These are phyloP conservation scores for Eidolon dupreanum DNA, from an alignment of 2,797 vertebrate genomes.

Conservation along the genomic window DNA sequence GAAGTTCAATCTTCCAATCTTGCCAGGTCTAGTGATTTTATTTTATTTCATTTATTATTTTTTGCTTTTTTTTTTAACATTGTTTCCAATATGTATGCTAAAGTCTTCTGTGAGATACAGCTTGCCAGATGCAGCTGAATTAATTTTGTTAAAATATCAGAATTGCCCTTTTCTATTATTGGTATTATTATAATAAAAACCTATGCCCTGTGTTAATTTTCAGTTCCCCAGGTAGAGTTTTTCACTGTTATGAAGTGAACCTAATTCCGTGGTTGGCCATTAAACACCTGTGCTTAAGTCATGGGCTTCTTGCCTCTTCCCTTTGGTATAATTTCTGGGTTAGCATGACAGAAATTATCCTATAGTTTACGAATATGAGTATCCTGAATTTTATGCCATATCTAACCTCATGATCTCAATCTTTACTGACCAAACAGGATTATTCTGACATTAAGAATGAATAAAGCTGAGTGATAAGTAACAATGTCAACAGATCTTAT, in stretches of 20 bases:
- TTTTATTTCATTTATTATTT: too few relatives aligned
- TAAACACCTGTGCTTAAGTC: constrained; percentile 62
- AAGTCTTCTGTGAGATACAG: constrained; percentile 7
- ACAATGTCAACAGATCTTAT: constrained; percentile 23
- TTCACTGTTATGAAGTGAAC: constrained; percentile 43
- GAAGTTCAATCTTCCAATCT: neutral
- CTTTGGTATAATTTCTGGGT: constrained; percentile 37
- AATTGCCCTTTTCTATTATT: constrained; percentile 59
- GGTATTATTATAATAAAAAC: constrained; percentile 41
- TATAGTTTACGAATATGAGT: neutral
- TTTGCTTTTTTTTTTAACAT: neutral
- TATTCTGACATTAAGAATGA: neutral
- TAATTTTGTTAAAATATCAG: constrained; percentile 49
- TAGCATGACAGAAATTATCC: neutral
- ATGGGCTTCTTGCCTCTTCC: constrained; percentile 9
- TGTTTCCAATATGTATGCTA: neutral
- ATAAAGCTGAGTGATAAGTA: constrained; percentile 31
- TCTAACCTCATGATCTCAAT: constrained; percentile 6
- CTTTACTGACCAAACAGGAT: constrained; percentile 29
- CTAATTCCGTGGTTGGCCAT: constrained; percentile 48
- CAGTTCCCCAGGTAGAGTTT: constrained; percentile 19
- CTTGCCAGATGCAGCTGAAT: constrained; percentile 4
- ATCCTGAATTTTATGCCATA: constrained; percentile 23
- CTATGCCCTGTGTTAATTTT: constrained; percentile 52
- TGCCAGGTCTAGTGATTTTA: neutral